These are phyloP conservation scores for Catamblyrhynchus diadema DNA, from an alignment of 2,797 vertebrate species.

Conservation along the genomic window DNA sequence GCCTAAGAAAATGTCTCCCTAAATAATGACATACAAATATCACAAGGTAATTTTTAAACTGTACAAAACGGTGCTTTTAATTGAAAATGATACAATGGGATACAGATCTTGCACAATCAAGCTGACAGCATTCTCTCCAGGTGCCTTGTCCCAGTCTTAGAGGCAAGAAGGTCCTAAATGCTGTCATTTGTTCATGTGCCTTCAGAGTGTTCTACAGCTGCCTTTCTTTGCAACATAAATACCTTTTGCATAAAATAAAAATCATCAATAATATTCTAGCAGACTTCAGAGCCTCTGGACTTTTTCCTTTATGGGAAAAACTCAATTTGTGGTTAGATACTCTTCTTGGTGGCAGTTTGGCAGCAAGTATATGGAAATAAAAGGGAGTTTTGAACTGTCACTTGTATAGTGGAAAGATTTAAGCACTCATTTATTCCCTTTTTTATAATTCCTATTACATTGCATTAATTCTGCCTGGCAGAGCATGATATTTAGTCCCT, in stretches of 20 bases:
- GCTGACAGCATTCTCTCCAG: neutral
- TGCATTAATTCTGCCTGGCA: conserved; percentile 61
- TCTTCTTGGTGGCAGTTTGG: neutral
- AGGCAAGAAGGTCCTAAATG: neutral
- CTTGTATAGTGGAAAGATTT: conserved; percentile 28
- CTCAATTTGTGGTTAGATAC: neutral
- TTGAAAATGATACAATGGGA: neutral
- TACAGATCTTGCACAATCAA: neutral
- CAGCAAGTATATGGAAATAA: neutral
- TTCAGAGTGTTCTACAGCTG: neutral
- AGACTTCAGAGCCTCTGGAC: neutral
- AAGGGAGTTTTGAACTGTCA: neutral
- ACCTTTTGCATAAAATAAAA: neutral
- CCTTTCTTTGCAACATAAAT: neutral
- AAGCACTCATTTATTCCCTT: conserved; percentile 42
- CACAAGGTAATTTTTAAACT: neutral
- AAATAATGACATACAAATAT: neutral
- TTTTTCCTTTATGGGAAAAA: neutral
- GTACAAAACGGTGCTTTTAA: neutral
- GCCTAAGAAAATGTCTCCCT: neutral
- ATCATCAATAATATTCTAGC: neutral
- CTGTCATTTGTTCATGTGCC: neutral
- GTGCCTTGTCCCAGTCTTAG: neutral
- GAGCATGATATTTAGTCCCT: conserved; percentile 59
- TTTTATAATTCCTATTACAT: conserved; percentile 55